Evolutionary conservation across 1,140 invertebrate genomes (phyloP).

Genomic region (Apolygus lucorum): DNA sequence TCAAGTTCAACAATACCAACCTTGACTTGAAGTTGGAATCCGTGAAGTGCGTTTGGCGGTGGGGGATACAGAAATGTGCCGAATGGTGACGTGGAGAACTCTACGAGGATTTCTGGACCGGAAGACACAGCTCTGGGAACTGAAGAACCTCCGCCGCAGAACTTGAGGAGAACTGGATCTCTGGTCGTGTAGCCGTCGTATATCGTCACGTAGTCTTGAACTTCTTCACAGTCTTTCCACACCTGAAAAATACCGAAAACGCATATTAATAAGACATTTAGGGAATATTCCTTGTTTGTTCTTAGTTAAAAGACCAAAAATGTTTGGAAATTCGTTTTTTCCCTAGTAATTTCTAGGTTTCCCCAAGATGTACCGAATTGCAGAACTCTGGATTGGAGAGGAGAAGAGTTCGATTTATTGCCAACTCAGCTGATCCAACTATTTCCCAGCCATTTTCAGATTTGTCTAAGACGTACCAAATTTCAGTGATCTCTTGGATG

Average conservation of each 20-base stretch:
- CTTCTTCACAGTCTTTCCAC: conserved; percentile 77
- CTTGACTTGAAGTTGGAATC: conserved; percentile 79
- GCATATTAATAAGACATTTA: too few relatives aligned
- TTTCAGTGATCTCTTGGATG: too few relatives aligned
- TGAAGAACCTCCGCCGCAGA: conserved; percentile 75
- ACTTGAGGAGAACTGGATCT: conserved; percentile 77
- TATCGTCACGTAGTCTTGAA: conserved; percentile 78
- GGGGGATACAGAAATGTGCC: conserved; percentile 74
- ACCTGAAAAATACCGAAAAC: conserved; percentile 40
- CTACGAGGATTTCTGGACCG: conserved; percentile 74
- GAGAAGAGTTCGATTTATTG: too few relatives aligned
- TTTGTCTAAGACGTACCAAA: too few relatives aligned
- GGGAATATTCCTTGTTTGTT: too few relatives aligned
- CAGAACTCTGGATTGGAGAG: too few relatives aligned
- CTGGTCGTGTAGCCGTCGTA: conserved; percentile 84
- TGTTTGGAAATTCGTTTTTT: too few relatives aligned
- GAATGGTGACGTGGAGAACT: conserved; percentile 82
- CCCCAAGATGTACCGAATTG: too few relatives aligned
- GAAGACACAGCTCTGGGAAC: conserved; percentile 74
- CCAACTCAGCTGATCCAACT: too few relatives aligned
- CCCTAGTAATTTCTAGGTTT: too few relatives aligned
- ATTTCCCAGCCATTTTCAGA: too few relatives aligned
- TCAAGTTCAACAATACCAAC: conserved; percentile 40
- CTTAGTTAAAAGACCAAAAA: too few relatives aligned
- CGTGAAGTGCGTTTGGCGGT: conserved; percentile 65